A percentile compares a stretch with the other conserved stretches of the same genome.
These are phyloP conservation scores for Anarrhichthys ocellatus DNA, from an alignment of 2,113 vertebrate genomes.

Conservation along the genomic window DNA sequence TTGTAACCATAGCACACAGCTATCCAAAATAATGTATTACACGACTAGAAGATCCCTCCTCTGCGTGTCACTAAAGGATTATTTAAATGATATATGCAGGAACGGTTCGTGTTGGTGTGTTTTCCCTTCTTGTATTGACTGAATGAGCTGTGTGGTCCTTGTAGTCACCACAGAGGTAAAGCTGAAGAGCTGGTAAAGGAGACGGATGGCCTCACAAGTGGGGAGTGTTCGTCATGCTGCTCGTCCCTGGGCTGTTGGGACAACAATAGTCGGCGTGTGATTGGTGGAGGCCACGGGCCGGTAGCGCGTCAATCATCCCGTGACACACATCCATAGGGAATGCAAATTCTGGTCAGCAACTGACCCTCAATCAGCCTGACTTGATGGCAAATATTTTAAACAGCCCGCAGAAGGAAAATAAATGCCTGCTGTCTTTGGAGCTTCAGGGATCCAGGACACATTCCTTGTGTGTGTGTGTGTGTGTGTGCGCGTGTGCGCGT, in stretches of 20 bases:
- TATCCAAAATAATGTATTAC: not conserved
- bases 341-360: slow-evolving; percentile 65
- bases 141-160: slow-evolving; percentile 24
- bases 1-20: too few relatives aligned
- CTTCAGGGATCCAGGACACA: slow-evolving; percentile 63
- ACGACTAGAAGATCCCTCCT: not conserved
- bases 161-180: not conserved
- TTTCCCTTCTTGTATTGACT: not conserved
- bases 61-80: slow-evolving; percentile 6
- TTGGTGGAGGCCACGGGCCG: slow-evolving; percentile 62
- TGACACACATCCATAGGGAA: slow-evolving; percentile 75
- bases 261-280: slow-evolving; percentile 67
- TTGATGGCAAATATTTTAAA: slow-evolving; percentile 69
- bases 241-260: slow-evolving; percentile 63
- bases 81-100: slow-evolving; percentile 2
- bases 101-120: not conserved
- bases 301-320: slow-evolving; percentile 58
- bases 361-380: slow-evolving; percentile 62
- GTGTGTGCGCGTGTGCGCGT: too few relatives aligned
- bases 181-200: slow-evolving; percentile 21
- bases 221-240: slow-evolving; percentile 67
- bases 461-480: slow-evolving; percentile 59
- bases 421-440: slow-evolving; percentile 69
- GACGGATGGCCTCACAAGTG: slow-evolving; percentile 76
- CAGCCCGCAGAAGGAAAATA: slow-evolving; percentile 58